A percentile compares a stretch with the other conserved stretches of the same genome.
These are phyloP conservation scores for Sebastes diploproa DNA, from an alignment of 2,797 vertebrate species.

Conservation along the genomic window DNA sequence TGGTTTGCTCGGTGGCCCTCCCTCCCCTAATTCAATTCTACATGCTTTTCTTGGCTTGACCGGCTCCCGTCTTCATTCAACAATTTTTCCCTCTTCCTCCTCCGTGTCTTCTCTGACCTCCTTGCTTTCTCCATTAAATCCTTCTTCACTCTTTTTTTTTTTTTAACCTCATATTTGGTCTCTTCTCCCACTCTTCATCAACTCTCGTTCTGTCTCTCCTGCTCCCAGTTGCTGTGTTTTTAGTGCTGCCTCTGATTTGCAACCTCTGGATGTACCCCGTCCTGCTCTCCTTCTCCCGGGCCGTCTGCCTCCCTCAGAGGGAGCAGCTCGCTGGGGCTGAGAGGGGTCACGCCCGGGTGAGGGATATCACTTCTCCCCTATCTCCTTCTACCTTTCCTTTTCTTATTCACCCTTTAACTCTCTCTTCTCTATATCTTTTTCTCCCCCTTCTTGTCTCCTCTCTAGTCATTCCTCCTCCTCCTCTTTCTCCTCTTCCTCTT, in stretches of 20 bases:
- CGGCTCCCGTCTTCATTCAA: slow-evolving; percentile 42
- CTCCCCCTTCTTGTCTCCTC: background rate
- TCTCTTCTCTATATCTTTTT: background rate
- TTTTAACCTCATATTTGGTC: slow-evolving; percentile 10
- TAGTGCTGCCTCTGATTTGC: slow-evolving; percentile 78
- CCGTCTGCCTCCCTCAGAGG: slow-evolving; percentile 67
- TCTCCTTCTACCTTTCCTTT: slow-evolving; percentile 52
- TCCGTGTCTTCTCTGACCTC: slow-evolving; percentile 33
- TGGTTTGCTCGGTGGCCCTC: slow-evolving; percentile 52
- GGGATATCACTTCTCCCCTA: slow-evolving; percentile 76
- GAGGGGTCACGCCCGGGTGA: slow-evolving; percentile 82
- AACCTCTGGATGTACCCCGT: slow-evolving; percentile 73
- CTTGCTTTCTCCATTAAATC: slow-evolving; percentile 44
- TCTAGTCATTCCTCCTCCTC: background rate
- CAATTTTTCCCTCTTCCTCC: slow-evolving; percentile 31
- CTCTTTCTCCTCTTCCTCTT: background rate
- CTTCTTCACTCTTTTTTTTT: slow-evolving; percentile 30
- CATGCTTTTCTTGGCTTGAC: slow-evolving; percentile 78
- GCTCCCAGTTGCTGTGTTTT: slow-evolving; percentile 60
- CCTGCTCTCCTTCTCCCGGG: slow-evolving; percentile 52
- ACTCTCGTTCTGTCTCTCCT: slow-evolving; percentile 29
- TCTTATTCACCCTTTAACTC: slow-evolving; percentile 31
- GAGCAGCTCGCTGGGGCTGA: slow-evolving; percentile 68
- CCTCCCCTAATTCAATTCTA: slow-evolving; percentile 79
- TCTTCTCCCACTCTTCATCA: slow-evolving; percentile 16